Evolutionary conservation across 1,140 invertebrate species (phyloP).

Genomic region (Bombus soroeensis): DNA sequence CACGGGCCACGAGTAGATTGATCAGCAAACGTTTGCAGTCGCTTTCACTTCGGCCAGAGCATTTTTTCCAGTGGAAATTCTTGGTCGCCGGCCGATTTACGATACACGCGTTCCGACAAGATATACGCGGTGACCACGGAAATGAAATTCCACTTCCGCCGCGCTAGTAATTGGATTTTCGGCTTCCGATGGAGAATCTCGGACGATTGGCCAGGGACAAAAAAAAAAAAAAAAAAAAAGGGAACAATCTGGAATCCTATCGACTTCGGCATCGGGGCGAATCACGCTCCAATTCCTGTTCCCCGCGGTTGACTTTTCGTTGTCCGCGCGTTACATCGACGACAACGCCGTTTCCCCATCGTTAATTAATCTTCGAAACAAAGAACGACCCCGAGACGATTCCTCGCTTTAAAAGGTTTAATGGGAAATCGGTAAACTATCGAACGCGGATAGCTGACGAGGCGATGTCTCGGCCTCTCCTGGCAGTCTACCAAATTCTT

Average conservation of each 20-base stretch:
- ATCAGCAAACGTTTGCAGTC: conserved; percentile 23
- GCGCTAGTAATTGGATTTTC: conserved; percentile 47
- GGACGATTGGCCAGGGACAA: background rate
- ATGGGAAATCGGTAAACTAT: conserved; percentile 27
- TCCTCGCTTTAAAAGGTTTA: conserved; percentile 2
- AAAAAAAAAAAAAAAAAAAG: background rate
- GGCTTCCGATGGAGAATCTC: conserved; percentile 28
- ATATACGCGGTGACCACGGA: conserved; percentile 27
- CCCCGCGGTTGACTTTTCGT: conserved; percentile 7
- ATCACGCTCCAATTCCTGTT: conserved; percentile 12
- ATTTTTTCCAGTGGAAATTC: background rate
- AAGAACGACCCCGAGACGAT: conserved; percentile 9
- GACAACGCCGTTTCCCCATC: background rate
- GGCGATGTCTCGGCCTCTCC: background rate
- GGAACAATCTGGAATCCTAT: background rate
- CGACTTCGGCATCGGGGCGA: background rate
- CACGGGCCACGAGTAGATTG: background rate
- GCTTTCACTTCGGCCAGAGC: background rate
- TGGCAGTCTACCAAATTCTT: conserved; percentile 5
- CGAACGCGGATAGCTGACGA: background rate
- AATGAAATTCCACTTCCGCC: conserved; percentile 51
- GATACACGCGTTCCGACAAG: background rate
- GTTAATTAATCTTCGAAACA: conserved; percentile 49
- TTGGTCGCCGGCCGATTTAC: no score
- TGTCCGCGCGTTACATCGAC: conserved; percentile 22